phyloP scores from a whole-genome alignment of 1,140 invertebrate genomes.

The Eumeta japonica region DNA sequence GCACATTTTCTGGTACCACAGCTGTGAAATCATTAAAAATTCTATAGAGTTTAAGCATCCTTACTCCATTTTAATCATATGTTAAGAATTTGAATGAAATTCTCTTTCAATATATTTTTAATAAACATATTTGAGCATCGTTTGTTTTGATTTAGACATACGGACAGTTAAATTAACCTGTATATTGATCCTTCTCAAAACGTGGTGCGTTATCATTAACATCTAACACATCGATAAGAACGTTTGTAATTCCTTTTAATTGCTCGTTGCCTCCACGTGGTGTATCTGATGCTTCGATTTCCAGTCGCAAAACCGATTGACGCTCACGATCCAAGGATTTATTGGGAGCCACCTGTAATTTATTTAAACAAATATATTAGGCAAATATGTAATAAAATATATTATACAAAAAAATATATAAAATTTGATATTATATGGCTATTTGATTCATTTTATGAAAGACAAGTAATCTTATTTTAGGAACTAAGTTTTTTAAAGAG shows the following conservation, averaged over 20 bases:
- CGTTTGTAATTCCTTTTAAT: slow-evolving; percentile 62
- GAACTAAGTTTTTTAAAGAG: no score
- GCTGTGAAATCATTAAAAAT: slow-evolving; percentile 25
- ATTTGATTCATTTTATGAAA: no score
- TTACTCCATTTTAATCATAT: no score
- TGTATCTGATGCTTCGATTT: slow-evolving; percentile 73
- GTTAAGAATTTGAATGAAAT: no score
- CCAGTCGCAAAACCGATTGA: slow-evolving; percentile 66
- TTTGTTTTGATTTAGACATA: no score
- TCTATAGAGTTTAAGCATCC: neutral
- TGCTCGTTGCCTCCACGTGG: slow-evolving; percentile 65
- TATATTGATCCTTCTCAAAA: slow-evolving; percentile 45
- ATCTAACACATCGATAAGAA: slow-evolving; percentile 74
- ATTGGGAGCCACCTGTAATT: slow-evolving; percentile 64
- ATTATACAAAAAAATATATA: slow-evolving; percentile 5
- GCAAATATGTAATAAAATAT: slow-evolving; percentile 12
- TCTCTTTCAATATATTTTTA: no score
- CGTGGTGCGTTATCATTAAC: slow-evolving; percentile 79
- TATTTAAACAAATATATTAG: no score
- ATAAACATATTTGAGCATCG: no score
- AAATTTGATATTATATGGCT: slow-evolving; percentile 3
- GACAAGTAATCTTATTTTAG: no score
- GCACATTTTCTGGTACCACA: slow-evolving; percentile 75
- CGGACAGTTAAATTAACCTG: no score
- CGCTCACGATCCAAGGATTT: slow-evolving; percentile 74